Conservation (phyloP, 1,140 invertebrate genomes). For the Cyclargus thomasi region DNA sequence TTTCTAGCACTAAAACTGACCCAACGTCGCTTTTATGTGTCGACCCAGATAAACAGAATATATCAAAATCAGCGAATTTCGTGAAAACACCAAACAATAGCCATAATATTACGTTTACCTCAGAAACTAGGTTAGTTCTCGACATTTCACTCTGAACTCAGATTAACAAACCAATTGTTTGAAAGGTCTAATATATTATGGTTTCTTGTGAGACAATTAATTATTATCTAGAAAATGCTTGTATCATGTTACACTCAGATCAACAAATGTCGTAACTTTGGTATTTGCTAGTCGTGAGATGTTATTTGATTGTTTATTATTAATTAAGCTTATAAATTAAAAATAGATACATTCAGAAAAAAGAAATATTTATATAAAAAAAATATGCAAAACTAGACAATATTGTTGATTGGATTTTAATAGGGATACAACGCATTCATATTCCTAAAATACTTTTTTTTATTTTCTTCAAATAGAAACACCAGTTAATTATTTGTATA, state of each 20-base stretch:
- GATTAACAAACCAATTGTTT: constrained; percentile 45
- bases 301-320: no score
- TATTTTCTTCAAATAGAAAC: no score
- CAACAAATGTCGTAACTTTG: neutral
- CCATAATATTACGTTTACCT: constrained; percentile 5
- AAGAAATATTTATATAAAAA: no score
- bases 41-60: neutral
- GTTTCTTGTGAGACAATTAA: constrained; percentile 23
- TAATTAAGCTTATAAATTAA: neutral
- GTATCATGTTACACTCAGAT: constrained; percentile 1
- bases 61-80: neutral
- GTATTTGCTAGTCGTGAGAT: neutral
- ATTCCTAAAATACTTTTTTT: no score
- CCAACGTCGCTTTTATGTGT: neutral
- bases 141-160: constrained; percentile 46
- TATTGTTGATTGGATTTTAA: no score
- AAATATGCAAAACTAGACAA: no score
- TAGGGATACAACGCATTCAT: no score
- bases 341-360: no score
- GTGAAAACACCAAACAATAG: neutral
- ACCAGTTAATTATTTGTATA: no score
- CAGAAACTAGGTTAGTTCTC: constrained; percentile 34
- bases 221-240: constrained; percentile 5
- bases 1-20: no score
- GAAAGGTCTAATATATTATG: constrained; percentile 44